Conservation (phyloP, 2,797 vertebrate genomes). For the Chelon labrosus region DNA sequence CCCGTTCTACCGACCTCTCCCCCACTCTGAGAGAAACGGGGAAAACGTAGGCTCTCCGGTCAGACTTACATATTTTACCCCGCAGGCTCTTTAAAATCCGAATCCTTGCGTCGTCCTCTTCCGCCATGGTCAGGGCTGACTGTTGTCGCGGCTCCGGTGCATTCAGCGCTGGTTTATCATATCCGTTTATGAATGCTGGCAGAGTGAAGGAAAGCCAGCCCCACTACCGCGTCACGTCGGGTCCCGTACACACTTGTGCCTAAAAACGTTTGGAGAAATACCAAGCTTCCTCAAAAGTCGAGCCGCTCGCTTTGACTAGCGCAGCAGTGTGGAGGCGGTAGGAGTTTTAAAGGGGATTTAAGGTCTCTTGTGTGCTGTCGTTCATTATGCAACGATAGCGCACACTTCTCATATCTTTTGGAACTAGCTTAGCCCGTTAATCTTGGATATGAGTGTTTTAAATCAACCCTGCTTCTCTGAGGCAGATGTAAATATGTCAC, state of each 20-base stretch:
- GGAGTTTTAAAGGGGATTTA: conserved; percentile 45
- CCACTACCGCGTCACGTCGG: conserved; percentile 76
- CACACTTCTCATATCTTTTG: conserved; percentile 41
- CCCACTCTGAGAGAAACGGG: conserved; percentile 1
- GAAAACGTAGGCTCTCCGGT: not conserved
- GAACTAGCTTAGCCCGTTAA: conserved; percentile 47
- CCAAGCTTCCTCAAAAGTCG: conserved; percentile 45
- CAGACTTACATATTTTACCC: conserved; percentile 96
- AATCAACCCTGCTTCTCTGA: conserved; percentile 6
- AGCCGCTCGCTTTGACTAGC: not conserved
- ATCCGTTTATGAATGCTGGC: conserved; percentile 85
- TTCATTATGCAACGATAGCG: conserved; percentile 48
- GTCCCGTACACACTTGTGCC: conserved; percentile 52
- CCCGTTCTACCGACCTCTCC: conserved; percentile 40
- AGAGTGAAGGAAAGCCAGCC: conserved; percentile 74
- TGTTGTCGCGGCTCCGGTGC: conserved; percentile 78
- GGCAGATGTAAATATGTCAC: conserved; percentile 14
- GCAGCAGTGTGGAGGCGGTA: conserved; percentile 31
- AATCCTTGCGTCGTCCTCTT: conserved; percentile 90
- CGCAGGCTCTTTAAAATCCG: conserved; percentile 95
- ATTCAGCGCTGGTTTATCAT: conserved; percentile 82
- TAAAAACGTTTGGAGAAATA: conserved; percentile 32
- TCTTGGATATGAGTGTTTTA: conserved; percentile 9
- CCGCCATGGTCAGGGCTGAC: conserved; percentile 87
- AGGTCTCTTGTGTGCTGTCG: conserved; percentile 30